phyloP scores from a whole-genome alignment of 2,113 vertebrate species.

The Motacilla tschutschensis region DNA sequence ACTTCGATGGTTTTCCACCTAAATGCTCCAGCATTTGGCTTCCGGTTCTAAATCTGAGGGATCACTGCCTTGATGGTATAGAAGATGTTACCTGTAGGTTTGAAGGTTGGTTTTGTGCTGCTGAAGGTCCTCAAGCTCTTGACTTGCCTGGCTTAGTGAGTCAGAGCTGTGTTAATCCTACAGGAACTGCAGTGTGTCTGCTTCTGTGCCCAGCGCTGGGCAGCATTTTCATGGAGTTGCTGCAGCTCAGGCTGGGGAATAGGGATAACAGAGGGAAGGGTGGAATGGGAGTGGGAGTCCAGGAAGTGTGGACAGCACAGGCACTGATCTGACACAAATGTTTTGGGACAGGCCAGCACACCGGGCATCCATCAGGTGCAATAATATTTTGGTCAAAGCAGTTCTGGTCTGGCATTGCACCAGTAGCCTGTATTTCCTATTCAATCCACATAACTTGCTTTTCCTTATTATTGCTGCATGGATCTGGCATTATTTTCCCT shows the following conservation, averaged over 20 bases:
- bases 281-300: background rate
- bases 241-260: background rate
- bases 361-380: background rate
- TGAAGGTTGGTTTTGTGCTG: background rate
- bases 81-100: background rate
- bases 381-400: background rate
- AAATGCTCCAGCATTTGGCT: background rate
- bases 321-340: fast-evolving
- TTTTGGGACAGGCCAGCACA: background rate
- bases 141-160: background rate
- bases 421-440: background rate
- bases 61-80: background rate
- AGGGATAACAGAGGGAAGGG: background rate
- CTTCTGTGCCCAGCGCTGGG: fast-evolving
- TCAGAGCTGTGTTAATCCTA: background rate
- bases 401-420: background rate
- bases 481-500: background rate
- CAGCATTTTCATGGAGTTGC: background rate
- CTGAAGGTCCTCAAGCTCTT: background rate
- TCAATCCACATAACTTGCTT: background rate
- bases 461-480: background rate
- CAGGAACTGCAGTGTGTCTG: fast-evolving
- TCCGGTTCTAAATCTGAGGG: background rate
- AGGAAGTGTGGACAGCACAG: fast-evolving
- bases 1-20: background rate